Evolutionary conservation across 2,797 vertebrate genomes (phyloP).

Genomic region (Xerus rutilus): DNA sequence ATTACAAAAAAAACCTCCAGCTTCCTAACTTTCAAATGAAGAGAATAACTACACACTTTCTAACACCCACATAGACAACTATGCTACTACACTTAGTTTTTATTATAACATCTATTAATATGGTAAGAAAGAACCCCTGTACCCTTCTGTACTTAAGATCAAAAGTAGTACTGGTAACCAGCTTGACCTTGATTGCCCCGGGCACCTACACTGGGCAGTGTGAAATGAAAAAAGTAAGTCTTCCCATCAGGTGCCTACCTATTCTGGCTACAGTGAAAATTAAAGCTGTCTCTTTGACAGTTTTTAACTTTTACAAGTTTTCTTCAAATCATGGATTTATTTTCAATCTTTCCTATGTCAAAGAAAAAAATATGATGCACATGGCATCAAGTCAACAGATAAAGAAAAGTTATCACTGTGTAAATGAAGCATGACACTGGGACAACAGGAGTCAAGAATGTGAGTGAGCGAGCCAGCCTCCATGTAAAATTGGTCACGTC

Average conservation of each 20-base stretch:
- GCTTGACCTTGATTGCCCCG: slow-evolving; percentile 7
- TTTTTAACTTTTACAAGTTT: slow-evolving; percentile 56
- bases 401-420: slow-evolving; percentile 66
- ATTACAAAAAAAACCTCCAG: slow-evolving; percentile 36
- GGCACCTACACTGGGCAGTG: neutral
- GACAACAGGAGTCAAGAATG: slow-evolving; percentile 48
- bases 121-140: neutral
- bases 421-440: slow-evolving; percentile 59
- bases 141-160: slow-evolving; percentile 27
- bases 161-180: neutral
- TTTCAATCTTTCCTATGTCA: slow-evolving; percentile 31
- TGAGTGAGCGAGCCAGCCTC: slow-evolving; percentile 36
- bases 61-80: slow-evolving; percentile 6
- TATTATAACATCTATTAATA: slow-evolving; percentile 43
- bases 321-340: slow-evolving; percentile 28
- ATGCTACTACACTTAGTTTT: neutral
- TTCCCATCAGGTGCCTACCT: slow-evolving; percentile 8
- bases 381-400: slow-evolving; percentile 56
- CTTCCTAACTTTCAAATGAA: slow-evolving; percentile 44
- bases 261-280: slow-evolving; percentile 55
- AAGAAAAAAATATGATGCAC: slow-evolving; percentile 61
- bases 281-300: slow-evolving; percentile 54
- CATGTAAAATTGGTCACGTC: slow-evolving; percentile 42
- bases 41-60: neutral
- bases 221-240: slow-evolving; percentile 54